Conservation (phyloP, 2,113 vertebrate genomes). For the Vulpes ferrilata region DNA sequence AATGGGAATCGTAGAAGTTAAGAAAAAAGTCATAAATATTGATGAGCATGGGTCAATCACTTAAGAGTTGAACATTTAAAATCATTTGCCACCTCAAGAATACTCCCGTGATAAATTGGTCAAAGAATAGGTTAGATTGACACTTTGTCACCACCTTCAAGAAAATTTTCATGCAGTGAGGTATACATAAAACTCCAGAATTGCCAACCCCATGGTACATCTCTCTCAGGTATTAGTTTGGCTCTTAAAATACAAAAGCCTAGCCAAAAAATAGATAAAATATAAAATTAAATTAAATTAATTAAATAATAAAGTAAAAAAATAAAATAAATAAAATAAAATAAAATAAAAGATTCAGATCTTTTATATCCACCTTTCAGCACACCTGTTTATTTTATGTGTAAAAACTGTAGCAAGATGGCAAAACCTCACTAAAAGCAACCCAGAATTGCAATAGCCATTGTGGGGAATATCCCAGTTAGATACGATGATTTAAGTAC, state of each 20-base stretch:
- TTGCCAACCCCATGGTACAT: neutral
- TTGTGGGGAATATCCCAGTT: neutral
- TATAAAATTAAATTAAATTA: too few relatives aligned
- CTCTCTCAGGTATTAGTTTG: neutral
- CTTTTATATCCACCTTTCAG: neutral
- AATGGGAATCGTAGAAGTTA: neutral
- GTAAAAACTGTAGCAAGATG: neutral
- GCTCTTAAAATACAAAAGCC: neutral
- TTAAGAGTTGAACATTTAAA: neutral
- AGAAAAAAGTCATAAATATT: neutral
- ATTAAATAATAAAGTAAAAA: too few relatives aligned
- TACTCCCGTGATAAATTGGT: neutral
- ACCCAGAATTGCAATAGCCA: neutral
- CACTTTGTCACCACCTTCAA: neutral
- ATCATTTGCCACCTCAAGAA: neutral
- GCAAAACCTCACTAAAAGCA: neutral
- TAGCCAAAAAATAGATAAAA: neutral
- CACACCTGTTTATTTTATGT: neutral
- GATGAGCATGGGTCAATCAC: neutral
- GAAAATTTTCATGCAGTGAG: neutral
- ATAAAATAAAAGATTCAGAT: neutral
- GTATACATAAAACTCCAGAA: neutral
- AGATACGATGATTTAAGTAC: neutral
- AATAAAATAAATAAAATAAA: too few relatives aligned
- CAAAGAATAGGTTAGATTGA: neutral